These are phyloP conservation scores for Seriola aureovittata DNA, from an alignment of 2,113 vertebrate genomes.

Conservation along the genomic window DNA sequence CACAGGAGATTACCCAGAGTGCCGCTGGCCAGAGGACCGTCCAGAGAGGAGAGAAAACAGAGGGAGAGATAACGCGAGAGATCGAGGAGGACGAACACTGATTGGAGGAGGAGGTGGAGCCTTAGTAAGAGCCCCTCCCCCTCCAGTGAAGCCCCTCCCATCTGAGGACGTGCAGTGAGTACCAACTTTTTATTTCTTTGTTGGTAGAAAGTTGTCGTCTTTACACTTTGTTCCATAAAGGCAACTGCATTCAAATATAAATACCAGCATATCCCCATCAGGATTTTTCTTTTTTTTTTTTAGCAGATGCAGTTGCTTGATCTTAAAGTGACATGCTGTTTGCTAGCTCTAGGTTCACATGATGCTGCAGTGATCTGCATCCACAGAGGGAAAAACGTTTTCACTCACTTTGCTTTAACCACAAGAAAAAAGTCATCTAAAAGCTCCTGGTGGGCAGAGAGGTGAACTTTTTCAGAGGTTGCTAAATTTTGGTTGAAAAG, in stretches of 20 bases:
- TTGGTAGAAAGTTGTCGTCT: neutral
- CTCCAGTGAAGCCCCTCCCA: conserved; percentile 59
- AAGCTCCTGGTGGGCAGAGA: neutral
- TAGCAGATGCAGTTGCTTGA: no score
- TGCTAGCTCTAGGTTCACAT: neutral
- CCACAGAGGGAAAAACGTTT: neutral
- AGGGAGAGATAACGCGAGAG: conserved; percentile 3
- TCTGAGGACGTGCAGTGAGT: conserved; percentile 77
- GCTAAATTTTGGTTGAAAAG: neutral
- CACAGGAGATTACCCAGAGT: conserved; percentile 69
- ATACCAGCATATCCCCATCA: neutral
- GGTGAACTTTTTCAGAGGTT: conserved; percentile 5
- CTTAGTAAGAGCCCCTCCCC: conserved; percentile 45
- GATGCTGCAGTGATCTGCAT: neutral
- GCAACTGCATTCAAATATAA: neutral
- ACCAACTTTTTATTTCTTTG: neutral
- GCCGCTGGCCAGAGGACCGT: conserved; percentile 63
- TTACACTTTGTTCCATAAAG: neutral
- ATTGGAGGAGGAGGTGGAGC: conserved; percentile 59
- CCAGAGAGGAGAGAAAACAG: conserved; percentile 17
- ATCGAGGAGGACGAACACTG: conserved; percentile 3
- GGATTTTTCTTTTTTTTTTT: no score
- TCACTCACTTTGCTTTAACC: no score
- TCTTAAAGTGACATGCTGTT: no score
- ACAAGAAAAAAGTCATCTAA: neutral